These are phyloP conservation scores for Choloepus didactylus DNA, from an alignment of 2,797 vertebrate species.

Conservation along the genomic window DNA sequence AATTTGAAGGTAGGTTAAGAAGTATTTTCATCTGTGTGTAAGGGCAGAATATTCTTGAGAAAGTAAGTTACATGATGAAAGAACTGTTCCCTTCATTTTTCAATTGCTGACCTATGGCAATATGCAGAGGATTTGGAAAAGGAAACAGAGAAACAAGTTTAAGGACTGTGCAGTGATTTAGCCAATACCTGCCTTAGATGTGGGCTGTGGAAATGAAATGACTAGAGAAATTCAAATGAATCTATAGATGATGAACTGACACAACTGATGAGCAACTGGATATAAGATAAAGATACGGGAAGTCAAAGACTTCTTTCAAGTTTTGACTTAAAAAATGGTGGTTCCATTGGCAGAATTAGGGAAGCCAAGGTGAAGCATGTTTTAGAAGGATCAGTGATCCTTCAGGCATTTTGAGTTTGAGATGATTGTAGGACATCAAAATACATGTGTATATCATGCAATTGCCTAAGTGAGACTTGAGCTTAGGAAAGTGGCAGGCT, in stretches of 20 bases:
- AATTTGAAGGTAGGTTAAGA: constrained; percentile 21
- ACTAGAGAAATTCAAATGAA: constrained; percentile 11
- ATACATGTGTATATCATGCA: not conserved
- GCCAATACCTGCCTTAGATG: not conserved
- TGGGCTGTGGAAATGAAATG: not conserved
- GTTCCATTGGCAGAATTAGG: not conserved
- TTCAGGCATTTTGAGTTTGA: not conserved
- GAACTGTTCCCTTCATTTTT: not conserved
- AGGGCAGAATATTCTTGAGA: not conserved
- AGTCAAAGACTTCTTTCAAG: not conserved
- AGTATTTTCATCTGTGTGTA: not conserved
- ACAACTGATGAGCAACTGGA: not conserved
- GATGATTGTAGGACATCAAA: not conserved
- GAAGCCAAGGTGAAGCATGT: not conserved
- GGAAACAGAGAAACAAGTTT: not conserved
- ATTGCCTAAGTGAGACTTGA: not conserved
- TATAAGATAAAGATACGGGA: not conserved
- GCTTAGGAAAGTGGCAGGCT: not conserved
- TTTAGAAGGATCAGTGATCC: not conserved
- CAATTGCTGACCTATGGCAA: not conserved
- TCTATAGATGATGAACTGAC: not conserved
- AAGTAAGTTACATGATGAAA: not conserved
- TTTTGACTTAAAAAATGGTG: not conserved
- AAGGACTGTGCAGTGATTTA: not conserved
- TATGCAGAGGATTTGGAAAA: not conserved